A percentile compares a stretch with the other conserved stretches of the same genome.
phyloP scores from a whole-genome alignment of 2,797 vertebrate genomes.

The Hafferia zeledoni region DNA sequence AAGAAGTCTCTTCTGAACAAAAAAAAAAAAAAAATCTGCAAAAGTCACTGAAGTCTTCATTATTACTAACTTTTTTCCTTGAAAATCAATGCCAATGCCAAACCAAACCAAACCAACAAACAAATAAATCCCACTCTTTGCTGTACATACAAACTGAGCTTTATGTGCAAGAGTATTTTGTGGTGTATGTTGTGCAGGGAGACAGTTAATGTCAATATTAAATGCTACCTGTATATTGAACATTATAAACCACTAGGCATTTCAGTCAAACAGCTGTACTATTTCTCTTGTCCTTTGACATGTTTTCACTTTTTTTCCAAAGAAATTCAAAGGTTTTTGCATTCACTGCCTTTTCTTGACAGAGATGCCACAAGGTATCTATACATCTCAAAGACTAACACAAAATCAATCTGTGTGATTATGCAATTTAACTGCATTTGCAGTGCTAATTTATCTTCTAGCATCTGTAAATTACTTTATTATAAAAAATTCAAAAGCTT shows the following conservation, averaged over 20 bases:
- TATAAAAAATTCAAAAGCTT: constrained; percentile 80
- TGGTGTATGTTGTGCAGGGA: background rate
- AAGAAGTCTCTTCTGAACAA: background rate
- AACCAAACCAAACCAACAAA: background rate
- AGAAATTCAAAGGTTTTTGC: constrained; percentile 53
- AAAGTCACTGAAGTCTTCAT: background rate
- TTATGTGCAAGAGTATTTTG: background rate
- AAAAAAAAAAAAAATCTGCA: background rate
- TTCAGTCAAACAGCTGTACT: background rate
- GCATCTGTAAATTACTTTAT: constrained; percentile 79
- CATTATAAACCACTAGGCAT: background rate
- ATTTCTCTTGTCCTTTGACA: constrained; percentile 20
- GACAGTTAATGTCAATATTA: background rate
- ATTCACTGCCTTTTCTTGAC: constrained; percentile 65
- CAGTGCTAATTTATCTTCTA: constrained; percentile 77
- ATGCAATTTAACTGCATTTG: constrained; percentile 78
- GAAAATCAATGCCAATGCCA: background rate
- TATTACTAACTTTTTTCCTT: background rate
- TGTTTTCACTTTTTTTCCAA: constrained; percentile 49
- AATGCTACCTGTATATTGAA: background rate
- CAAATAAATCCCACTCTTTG: background rate
- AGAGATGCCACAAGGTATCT: constrained; percentile 73
- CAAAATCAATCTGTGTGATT: constrained; percentile 79
- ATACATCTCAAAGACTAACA: constrained; percentile 76
- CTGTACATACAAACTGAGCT: background rate